These are phyloP conservation scores for Eretmochelys imbricata DNA, from an alignment of 2,113 vertebrate species.

Conservation along the genomic window DNA sequence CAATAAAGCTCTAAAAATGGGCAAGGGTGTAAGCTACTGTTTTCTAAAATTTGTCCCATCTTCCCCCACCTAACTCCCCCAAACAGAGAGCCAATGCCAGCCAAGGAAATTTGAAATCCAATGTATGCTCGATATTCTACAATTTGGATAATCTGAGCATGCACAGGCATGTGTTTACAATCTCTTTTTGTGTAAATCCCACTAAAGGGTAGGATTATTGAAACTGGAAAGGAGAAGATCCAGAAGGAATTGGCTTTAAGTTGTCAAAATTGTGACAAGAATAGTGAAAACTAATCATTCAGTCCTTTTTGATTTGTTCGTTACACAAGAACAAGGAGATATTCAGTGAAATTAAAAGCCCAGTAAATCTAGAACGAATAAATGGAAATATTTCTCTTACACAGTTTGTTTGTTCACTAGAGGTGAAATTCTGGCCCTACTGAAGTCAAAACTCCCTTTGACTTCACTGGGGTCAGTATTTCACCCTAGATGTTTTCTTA, in stretches of 20 bases:
- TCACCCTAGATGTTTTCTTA: neutral
- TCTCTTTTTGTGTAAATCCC: neutral
- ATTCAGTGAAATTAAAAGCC: fast-evolving
- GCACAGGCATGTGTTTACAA: neutral
- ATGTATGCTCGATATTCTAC: neutral
- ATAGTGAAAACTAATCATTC: neutral
- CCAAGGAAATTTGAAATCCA: neutral
- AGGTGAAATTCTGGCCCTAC: neutral
- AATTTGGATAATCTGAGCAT: neutral
- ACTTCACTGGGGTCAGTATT: neutral
- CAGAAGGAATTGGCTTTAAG: neutral
- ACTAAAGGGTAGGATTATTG: neutral
- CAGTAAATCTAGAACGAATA: neutral
- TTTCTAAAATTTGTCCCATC: neutral
- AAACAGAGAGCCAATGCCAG: neutral
- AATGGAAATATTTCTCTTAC: neutral
- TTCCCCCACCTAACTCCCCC: neutral
- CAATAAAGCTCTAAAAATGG: neutral
- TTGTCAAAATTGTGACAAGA: neutral
- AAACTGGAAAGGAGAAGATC: neutral
- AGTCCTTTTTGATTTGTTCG: neutral
- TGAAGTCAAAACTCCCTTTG: fast-evolving
- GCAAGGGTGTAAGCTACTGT: neutral
- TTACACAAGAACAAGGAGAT: fast-evolving
- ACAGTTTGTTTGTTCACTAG: neutral